Evolutionary conservation across 2,888 invertebrate genomes (phyloP), one percentile per base, ranked within the genome.

Genomic region (Tinea semifulvella): DNA sequence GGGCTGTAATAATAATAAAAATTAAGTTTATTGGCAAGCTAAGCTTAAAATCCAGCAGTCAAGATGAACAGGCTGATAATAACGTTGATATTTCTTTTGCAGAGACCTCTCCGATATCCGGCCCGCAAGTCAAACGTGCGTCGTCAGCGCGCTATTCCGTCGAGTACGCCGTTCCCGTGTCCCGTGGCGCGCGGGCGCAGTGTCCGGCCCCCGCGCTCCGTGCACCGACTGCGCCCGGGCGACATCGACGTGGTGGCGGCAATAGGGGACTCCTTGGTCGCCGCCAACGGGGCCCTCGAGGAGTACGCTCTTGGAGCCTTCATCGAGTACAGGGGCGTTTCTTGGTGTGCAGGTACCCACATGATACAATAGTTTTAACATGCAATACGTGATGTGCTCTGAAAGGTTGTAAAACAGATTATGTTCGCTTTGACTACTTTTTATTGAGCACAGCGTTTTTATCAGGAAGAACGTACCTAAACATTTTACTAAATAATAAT

Each of bases 251-350:
- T 90, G 25, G 82, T 90, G 10, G 90, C 85, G 0, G 89, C 89
- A 0, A 82, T 90, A 51, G 90, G 90, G 0, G 90, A 90, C 63
- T 89, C 89, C 1, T 61, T 90, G 50, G 85, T 89, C 1, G 89
- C 90, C 1, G 90, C 87, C 25, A 90, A 87, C 52, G 90, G 90
- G 1, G 90, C 90, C 0, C 62, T 89, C 51, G 89, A 89, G 50
- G 88, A 89, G 60, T 89, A 81, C 56, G 89, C 90, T 1, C 65
- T 89, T 2, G 89, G 90, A 2, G 88, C 89, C 0, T 85, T 90
- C 55, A 86, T 90, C 49, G 90, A 90, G 60, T 86, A 89, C 50
- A 69, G 90, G 43, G 90, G 90, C 1, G 87, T 90, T 1, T 90
- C 89, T 8, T 90, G 89, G 89, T 88, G 88, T 63, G 85, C 85